These are phyloP conservation scores for Cryptus armator DNA, from an alignment of 2,888 invertebrate genomes.

Conservation along the genomic window DNA sequence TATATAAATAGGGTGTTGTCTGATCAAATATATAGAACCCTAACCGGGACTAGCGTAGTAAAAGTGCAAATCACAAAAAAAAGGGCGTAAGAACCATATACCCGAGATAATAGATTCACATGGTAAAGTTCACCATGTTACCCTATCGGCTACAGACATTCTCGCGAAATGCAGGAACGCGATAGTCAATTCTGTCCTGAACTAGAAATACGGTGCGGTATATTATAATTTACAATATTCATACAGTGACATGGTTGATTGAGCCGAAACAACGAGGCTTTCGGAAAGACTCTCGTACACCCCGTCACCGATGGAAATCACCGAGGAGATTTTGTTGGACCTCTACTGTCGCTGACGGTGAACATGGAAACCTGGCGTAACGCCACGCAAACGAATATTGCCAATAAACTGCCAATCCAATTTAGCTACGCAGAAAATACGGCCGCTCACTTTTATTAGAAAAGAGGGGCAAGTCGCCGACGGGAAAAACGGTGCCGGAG, in stretches of 20 bases:
- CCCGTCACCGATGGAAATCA: background rate
- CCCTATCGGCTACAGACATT: background rate
- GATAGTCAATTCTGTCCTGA: too few relatives aligned
- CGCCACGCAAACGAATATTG: slow-evolving; percentile 84
- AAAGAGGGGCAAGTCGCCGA: slow-evolving; percentile 26
- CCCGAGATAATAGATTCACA: background rate
- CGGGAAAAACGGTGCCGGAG: slow-evolving; percentile 23
- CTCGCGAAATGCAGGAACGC: background rate
- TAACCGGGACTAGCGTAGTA: background rate
- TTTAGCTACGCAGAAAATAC: slow-evolving; percentile 83
- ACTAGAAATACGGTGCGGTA: background rate
- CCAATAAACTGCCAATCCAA: slow-evolving; percentile 84
- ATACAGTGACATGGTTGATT: background rate
- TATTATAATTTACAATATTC: background rate
- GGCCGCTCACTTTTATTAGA: slow-evolving; percentile 77
- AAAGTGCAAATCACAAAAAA: slow-evolving; percentile 6
- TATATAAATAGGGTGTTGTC: background rate
- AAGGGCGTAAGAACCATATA: background rate
- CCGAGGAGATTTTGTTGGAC: slow-evolving; percentile 75
- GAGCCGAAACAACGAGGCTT: background rate
- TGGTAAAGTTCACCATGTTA: background rate
- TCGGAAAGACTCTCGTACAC: background rate
- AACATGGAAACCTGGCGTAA: slow-evolving; percentile 78
- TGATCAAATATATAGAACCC: background rate
- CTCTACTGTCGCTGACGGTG: slow-evolving; percentile 25